Conservation (phyloP, 2,888 invertebrate species). For the Apoda limacodes region DNA sequence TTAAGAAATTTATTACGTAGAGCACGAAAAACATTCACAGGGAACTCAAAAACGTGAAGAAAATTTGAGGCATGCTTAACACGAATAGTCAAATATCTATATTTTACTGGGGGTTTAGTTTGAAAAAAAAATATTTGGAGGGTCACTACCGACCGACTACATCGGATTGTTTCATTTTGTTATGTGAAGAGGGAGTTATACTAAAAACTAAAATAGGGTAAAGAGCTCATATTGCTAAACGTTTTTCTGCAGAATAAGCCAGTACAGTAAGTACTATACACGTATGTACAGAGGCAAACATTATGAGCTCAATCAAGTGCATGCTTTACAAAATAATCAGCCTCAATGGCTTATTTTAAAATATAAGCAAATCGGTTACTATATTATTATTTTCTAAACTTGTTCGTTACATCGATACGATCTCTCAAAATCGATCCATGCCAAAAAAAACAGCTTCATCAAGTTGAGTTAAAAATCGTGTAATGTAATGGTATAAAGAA, state of each 20-base stretch:
- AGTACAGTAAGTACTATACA: slow-evolving; percentile 1
- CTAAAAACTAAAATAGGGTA: slow-evolving; percentile 17
- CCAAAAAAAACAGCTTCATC: no score
- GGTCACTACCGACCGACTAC: slow-evolving; percentile 39
- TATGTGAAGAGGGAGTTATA: slow-evolving; percentile 17
- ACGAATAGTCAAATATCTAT: slow-evolving; percentile 33
- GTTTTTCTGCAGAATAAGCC: slow-evolving; percentile 28
- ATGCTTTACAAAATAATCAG: slow-evolving; percentile 36
- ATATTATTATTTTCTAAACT: no score
- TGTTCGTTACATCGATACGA: no score
- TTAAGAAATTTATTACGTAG: slow-evolving; percentile 32
- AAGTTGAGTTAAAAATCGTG: no score
- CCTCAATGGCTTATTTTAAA: no score
- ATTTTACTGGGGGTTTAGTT: slow-evolving; percentile 37
- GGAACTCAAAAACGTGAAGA: slow-evolving; percentile 37
- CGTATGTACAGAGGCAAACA: slow-evolving; percentile 41
- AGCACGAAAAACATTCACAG: slow-evolving; percentile 54
- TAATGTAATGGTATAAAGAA: no score
- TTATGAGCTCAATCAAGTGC: slow-evolving; percentile 36
- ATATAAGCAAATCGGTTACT: no score
- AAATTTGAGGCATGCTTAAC: slow-evolving; percentile 48
- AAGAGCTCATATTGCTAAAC: slow-evolving; percentile 19
- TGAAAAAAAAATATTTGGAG: slow-evolving; percentile 47
- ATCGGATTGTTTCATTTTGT: slow-evolving; percentile 21
- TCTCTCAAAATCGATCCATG: no score